phyloP scores from a whole-genome alignment of 2,797 vertebrate species.

The Hoplostethus mediterraneus region DNA sequence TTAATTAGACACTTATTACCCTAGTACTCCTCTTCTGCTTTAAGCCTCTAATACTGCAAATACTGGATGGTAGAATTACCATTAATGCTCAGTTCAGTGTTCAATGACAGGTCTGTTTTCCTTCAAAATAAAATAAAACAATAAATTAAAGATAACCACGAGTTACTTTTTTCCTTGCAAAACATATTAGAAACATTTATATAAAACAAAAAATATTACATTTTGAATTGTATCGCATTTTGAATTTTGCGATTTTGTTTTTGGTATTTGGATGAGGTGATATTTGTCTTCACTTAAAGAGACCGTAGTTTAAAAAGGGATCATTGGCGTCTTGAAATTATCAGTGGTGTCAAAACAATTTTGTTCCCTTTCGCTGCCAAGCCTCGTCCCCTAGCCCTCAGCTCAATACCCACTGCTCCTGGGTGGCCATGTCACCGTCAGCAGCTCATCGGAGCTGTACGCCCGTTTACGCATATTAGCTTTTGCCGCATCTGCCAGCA shows the following conservation, averaged over 20 bases:
- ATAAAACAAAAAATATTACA: background rate
- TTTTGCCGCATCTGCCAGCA: constrained; percentile 83
- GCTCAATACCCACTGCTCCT: constrained; percentile 41
- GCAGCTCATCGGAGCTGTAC: constrained; percentile 70
- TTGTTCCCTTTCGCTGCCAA: constrained; percentile 76
- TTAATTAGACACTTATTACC: constrained; percentile 83
- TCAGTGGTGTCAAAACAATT: constrained; percentile 86
- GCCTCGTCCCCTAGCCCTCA: constrained; percentile 56
- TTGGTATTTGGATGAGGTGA: background rate
- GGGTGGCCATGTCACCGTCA: constrained; percentile 69
- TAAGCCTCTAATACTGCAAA: constrained; percentile 70
- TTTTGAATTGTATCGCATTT: too few relatives aligned
- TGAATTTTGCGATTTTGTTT: background rate
- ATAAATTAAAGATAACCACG: background rate
- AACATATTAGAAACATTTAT: constrained; percentile 10
- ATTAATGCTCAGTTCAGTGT: constrained; percentile 70
- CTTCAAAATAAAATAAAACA: constrained; percentile 11
- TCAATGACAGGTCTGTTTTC: constrained; percentile 72
- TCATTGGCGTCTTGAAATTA: constrained; percentile 79
- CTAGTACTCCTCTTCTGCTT: constrained; percentile 63
- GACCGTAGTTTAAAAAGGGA: constrained; percentile 18
- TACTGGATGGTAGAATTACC: constrained; percentile 67
- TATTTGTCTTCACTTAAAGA: constrained; percentile 15
- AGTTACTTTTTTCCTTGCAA: constrained; percentile 16
- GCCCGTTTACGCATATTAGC: constrained; percentile 84